Conservation (phyloP, 2,797 vertebrate genomes). For the Lepus townsendii region DNA sequence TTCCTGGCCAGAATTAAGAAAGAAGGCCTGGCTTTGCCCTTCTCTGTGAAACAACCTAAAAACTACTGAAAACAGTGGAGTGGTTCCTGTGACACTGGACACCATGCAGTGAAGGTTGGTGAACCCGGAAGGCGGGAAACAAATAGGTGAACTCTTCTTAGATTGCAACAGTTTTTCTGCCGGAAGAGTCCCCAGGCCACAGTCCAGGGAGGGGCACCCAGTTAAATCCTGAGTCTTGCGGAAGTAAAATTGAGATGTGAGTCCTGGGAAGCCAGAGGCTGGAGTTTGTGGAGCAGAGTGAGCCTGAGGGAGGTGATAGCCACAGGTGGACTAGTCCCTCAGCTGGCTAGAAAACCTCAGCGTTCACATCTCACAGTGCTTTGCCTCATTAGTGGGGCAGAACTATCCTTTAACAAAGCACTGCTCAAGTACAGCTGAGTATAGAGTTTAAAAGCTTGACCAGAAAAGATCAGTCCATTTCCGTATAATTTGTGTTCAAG, state of each 20-base stretch:
- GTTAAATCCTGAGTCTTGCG: background rate
- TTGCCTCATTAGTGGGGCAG: background rate
- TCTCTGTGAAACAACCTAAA: background rate
- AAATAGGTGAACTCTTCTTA: background rate
- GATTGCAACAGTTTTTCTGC: background rate
- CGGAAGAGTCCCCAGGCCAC: background rate
- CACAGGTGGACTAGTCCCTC: background rate
- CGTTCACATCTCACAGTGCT: background rate
- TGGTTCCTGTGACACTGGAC: background rate
- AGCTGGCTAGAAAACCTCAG: background rate
- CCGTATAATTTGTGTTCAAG: background rate
- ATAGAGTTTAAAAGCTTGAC: background rate
- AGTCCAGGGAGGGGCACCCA: background rate
- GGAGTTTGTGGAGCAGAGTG: background rate
- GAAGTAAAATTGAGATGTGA: background rate
- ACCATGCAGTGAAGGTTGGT: background rate
- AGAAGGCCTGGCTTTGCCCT: background rate
- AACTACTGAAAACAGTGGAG: background rate
- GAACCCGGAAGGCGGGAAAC: background rate
- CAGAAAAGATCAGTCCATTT: background rate
- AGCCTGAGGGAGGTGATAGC: background rate
- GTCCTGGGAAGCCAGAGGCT: background rate
- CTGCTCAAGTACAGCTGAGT: background rate
- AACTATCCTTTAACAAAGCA: background rate
- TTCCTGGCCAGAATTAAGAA: background rate